Base-by-base conservation (phyloP, 2,113 vertebrate species). In the Sphaerodactylus townsendi region DNA sequence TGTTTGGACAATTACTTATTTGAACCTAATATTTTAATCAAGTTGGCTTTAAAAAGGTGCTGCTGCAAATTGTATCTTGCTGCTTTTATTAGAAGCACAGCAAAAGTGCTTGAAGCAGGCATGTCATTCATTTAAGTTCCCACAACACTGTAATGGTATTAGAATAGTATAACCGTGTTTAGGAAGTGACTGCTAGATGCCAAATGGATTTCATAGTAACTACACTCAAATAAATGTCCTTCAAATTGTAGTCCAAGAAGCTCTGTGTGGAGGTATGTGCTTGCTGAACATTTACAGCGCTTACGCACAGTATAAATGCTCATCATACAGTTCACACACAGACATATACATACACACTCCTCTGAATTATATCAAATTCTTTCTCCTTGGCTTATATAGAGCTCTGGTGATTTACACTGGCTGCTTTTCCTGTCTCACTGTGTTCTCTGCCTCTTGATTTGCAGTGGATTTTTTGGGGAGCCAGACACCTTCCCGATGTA, bases 401-500 rank as follows among this genome's bases (percentile, higher is more conserved):
- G 25, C 1, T 69, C 53, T 48, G 66, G 13, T 62, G 30, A 66
- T 41, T 28, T 33, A 56, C 8, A 3, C 3, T 14, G 1, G 7
- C 37, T 74, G 41, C 44, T 41, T 80, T 68, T 77, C 69, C 41
- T 73, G 17, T 44, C 39, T 53, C 2, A 10, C 30, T 33, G 87
- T 94, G 68, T 9, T 28, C 81, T 87, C 68, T 73, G 78, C 59
- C 33, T 93, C 74, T 79, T 82, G 62, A 91, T 35, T 93, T 68
- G 81, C 93, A 95, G 94, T 86, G 97, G 97, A 74, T 97, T 97
- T 88, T 98, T 97, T 92, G 98, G 96, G 74, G 98, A 99, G 86
- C 96, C 97, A 30, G 98, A 99, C 92, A 96, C 97, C 88, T 99
- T 97, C 95, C 97, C 97, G 85, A 97, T 99, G 97, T 99, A 97